These are phyloP conservation scores for Spodoptera frugiperda DNA, from an alignment of 1,140 invertebrate species.

Conservation along the genomic window DNA sequence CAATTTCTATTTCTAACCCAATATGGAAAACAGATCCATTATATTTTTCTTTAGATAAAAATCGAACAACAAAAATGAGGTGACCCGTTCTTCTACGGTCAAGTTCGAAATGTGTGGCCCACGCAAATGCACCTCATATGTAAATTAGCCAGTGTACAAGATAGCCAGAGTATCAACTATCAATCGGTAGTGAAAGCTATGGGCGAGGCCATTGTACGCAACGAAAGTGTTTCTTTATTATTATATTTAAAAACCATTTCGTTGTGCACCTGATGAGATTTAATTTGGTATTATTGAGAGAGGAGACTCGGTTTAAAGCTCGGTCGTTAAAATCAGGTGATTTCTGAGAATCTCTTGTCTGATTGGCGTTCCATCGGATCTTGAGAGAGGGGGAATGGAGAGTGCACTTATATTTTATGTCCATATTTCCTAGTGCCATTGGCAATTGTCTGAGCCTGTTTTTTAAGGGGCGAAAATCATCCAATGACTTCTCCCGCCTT, in stretches of 20 bases:
- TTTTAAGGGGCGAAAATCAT: too few species aligned
- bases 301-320: neutral
- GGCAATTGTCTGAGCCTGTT: too few species aligned
- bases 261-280: neutral
- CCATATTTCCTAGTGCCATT: too few species aligned
- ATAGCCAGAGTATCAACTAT: slow-evolving; percentile 4
- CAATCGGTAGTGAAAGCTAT: slow-evolving; percentile 40
- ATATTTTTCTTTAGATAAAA: too few species aligned
- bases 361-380: too few species aligned
- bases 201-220: slow-evolving; percentile 17
- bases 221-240: slow-evolving; percentile 34
- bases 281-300: neutral
- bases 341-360: too few species aligned
- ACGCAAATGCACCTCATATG: slow-evolving; percentile 11
- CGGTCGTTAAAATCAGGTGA: too few species aligned
- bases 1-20: too few species aligned
- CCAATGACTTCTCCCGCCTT: too few species aligned
- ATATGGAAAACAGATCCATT: too few species aligned
- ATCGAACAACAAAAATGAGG: neutral
- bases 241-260: slow-evolving; percentile 7
- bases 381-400: too few species aligned
- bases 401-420: too few species aligned
- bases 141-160: slow-evolving; percentile 10
- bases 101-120: slow-evolving; percentile 5
- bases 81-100: slow-evolving; percentile 8